Evolutionary conservation across 2,113 vertebrate species (phyloP).

Genomic region (Saguinus imperator): DNA sequence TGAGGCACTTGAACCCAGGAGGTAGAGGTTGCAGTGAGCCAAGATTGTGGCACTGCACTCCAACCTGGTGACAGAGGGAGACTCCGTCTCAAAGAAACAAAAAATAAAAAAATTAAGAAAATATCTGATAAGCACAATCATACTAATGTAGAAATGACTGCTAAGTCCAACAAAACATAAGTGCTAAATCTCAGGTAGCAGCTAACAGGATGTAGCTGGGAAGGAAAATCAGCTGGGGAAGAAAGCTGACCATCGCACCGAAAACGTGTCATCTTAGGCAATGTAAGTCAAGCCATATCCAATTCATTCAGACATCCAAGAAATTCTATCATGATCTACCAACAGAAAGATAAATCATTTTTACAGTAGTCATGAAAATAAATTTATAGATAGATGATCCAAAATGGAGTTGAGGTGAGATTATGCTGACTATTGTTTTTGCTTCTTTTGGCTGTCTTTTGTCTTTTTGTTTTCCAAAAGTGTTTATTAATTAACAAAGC

Average conservation of each 20-base stretch:
- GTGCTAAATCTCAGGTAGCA: neutral
- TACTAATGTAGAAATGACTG: neutral
- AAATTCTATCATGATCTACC: neutral
- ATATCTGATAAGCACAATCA: neutral
- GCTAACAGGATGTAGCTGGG: neutral
- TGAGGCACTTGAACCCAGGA: no score
- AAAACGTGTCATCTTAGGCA: neutral
- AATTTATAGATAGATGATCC: neutral
- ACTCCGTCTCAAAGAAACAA: no score
- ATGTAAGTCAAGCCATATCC: neutral
- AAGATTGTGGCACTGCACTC: no score
- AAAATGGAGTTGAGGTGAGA: neutral
- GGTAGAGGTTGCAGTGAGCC: no score
- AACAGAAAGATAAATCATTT: neutral
- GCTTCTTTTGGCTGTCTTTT: neutral
- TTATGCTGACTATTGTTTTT: neutral
- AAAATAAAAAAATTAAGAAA: neutral
- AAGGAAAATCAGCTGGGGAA: neutral
- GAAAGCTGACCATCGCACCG: accelerated
- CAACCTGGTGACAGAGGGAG: no score
- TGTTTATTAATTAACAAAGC: neutral
- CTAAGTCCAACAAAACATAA: neutral
- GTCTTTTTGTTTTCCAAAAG: neutral
- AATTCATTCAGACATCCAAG: neutral
- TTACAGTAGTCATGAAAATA: neutral